Percentiles rank a stretch among this genome's conserved stretches.
Conservation (phyloP, 2,113 vertebrate genomes). For the Syrmaticus mikado region DNA sequence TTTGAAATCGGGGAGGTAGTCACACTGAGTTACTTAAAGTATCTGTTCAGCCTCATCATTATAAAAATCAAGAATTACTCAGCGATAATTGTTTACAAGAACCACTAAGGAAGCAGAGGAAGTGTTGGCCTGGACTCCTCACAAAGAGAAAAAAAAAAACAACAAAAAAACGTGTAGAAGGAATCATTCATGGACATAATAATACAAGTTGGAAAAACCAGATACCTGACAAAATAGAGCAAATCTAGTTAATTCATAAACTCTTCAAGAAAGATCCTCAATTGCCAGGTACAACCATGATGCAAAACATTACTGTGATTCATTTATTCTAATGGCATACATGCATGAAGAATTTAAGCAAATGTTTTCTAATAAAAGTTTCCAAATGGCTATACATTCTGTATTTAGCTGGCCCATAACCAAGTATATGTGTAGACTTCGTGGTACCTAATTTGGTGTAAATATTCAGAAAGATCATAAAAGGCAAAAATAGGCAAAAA, state of each 20-base stretch:
- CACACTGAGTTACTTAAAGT: background rate
- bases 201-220: background rate
- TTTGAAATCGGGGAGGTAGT: background rate
- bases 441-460: background rate
- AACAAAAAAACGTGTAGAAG: background rate
- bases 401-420: background rate
- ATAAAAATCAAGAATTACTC: background rate
- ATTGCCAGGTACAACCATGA: background rate
- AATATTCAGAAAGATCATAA: background rate
- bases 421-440: background rate
- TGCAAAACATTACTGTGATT: background rate
- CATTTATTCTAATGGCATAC: background rate
- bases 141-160: background rate
- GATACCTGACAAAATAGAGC: background rate
- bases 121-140: background rate
- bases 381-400: background rate
- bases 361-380: background rate
- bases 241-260: background rate
- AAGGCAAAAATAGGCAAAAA: background rate
- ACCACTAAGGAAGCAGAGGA: background rate
- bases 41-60: background rate
- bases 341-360: background rate
- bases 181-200: background rate
- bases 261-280: background rate
- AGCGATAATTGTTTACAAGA: background rate